Conservation (phyloP, 2,113 vertebrate genomes). For the Hiodon tergisus region DNA sequence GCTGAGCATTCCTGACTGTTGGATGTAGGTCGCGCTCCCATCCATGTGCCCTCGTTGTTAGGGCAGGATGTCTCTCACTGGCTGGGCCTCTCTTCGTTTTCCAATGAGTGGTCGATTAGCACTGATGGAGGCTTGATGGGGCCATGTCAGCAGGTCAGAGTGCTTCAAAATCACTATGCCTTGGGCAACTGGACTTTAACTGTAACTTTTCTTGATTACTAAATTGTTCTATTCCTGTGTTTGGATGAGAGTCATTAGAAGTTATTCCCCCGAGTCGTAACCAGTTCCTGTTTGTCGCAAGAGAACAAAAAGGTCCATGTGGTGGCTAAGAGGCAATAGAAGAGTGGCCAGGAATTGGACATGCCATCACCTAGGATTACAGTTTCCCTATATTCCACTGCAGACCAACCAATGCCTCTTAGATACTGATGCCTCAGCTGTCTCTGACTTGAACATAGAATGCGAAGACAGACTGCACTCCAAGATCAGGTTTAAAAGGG, state of each 20-base stretch:
- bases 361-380: constrained; percentile 38
- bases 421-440: not conserved
- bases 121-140: not conserved
- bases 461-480: not conserved
- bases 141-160: not conserved
- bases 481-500: constrained; percentile 14
- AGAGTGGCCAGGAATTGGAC: constrained; percentile 42
- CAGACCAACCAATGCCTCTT: not conserved
- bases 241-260: constrained; percentile 58
- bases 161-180: not conserved
- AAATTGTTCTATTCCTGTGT: constrained; percentile 56
- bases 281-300: constrained; percentile 56
- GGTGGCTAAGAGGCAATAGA: constrained; percentile 28
- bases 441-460: not conserved
- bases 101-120: not conserved
- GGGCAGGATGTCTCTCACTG: not conserved
- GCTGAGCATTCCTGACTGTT: constrained; percentile 21
- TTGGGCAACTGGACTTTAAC: constrained; percentile 6
- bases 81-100: not conserved
- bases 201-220: constrained; percentile 54
- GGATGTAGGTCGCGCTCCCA: not conserved
- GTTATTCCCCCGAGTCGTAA: constrained; percentile 48
- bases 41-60: not conserved
- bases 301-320: constrained; percentile 39
- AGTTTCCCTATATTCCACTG: too few relatives aligned